Percentiles rank a stretch among this genome's conserved stretches.
Evolutionary conservation across 2,797 vertebrate species (phyloP).

Genomic region (Emys orbicularis): DNA sequence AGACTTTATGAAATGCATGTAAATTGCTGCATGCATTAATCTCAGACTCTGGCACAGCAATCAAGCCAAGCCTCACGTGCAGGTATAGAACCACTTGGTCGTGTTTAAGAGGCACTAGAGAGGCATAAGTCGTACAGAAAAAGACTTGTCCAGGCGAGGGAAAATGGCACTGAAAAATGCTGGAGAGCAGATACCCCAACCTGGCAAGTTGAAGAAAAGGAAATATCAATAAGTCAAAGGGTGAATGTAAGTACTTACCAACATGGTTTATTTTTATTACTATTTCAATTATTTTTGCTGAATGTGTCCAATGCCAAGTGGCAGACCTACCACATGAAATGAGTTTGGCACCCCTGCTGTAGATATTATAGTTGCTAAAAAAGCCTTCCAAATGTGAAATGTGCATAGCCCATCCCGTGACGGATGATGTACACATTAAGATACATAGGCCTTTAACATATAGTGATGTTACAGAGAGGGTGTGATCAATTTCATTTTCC

Average conservation of each 20-base stretch:
- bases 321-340: neutral
- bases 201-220: neutral
- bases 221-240: neutral
- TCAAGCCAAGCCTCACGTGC: neutral
- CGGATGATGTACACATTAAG: neutral
- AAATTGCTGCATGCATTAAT: neutral
- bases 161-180: neutral
- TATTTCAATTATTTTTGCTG: neutral
- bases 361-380: neutral
- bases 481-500: neutral
- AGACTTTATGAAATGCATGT: neutral
- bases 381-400: neutral
- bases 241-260: neutral
- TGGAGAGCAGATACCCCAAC: neutral
- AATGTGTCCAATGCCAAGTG: neutral
- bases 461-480: neutral
- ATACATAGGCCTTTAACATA: neutral
- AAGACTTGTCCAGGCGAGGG: neutral
- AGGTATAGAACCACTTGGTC: neutral
- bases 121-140: neutral
- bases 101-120: too few species aligned
- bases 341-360: neutral
- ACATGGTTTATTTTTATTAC: neutral
- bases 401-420: neutral
- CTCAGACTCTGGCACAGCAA: neutral